These are phyloP conservation scores for Rhynchonycteris naso DNA, from an alignment of 2,797 vertebrate genomes.

Conservation along the genomic window DNA sequence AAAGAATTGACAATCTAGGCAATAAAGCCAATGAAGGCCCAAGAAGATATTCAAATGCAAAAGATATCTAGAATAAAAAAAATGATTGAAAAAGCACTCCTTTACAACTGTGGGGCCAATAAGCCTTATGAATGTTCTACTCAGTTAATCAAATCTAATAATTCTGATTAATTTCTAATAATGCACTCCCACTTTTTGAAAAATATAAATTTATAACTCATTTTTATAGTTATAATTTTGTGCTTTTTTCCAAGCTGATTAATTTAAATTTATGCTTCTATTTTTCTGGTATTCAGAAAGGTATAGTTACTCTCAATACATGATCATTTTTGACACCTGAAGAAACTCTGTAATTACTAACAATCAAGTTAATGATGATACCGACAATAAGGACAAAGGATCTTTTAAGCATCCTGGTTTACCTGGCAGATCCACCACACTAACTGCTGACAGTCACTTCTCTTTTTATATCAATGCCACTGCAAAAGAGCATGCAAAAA, in stretches of 20 bases:
- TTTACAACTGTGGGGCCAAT: background rate
- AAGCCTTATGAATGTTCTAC: constrained; percentile 17
- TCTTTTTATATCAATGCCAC: background rate
- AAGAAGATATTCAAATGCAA: background rate
- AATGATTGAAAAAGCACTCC: background rate
- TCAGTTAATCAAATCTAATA: constrained; percentile 38
- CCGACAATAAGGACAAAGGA: background rate
- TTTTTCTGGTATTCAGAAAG: constrained; percentile 46
- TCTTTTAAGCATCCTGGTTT: background rate
- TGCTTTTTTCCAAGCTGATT: constrained; percentile 27
- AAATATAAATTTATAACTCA: constrained; percentile 48
- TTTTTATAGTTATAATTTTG: constrained; percentile 19
- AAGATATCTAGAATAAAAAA: background rate
- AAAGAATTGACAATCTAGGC: background rate
- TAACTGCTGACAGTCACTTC: background rate
- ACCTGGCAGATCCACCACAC: background rate
- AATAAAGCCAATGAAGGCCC: background rate
- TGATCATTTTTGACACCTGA: constrained; percentile 17
- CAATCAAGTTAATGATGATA: constrained; percentile 29
- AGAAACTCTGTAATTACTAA: constrained; percentile 43
- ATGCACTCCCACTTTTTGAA: background rate
- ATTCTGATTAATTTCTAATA: constrained; percentile 48
- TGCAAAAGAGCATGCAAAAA: constrained; percentile 15
- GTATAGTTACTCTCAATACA: background rate
- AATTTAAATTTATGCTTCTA: constrained; percentile 46